These are phyloP conservation scores for Rana temporaria DNA, from an alignment of 2,113 vertebrate species.

Conservation along the genomic window DNA sequence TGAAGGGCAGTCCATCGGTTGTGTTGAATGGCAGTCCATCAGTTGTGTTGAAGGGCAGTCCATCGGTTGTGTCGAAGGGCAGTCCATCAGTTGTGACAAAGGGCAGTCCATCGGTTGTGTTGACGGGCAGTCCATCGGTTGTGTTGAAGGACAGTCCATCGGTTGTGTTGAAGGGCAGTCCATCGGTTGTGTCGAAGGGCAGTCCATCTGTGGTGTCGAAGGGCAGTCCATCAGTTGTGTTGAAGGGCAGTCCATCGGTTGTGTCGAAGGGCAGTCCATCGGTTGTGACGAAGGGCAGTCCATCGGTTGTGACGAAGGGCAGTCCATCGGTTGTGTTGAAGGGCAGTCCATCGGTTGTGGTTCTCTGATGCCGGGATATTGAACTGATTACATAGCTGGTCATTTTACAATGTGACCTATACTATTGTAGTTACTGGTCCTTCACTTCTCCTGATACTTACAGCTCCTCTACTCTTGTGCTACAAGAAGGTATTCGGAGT, in stretches of 20 bases:
- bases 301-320: neutral
- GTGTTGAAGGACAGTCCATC: neutral
- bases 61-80: neutral
- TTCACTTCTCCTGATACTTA: neutral
- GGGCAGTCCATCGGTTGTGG: neutral
- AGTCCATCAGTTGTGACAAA: no score
- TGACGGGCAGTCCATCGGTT: neutral
- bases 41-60: neutral
- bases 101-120: neutral
- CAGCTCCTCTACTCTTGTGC: neutral
- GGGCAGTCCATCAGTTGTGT: neutral
- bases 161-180: neutral
- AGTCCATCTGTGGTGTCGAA: no score
- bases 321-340: neutral
- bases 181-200: neutral
- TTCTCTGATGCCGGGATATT: neutral
- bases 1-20: neutral
- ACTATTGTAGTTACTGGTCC: neutral
- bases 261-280: neutral
- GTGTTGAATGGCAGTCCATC: neutral
- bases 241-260: neutral
- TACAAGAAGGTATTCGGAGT: neutral
- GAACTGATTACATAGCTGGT: slow-evolving; percentile 11
- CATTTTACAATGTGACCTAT: neutral
- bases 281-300: neutral